Evolutionary conservation across 2,113 vertebrate species (phyloP).

Genomic region (Sinocyclocheilus maitianheensis): DNA sequence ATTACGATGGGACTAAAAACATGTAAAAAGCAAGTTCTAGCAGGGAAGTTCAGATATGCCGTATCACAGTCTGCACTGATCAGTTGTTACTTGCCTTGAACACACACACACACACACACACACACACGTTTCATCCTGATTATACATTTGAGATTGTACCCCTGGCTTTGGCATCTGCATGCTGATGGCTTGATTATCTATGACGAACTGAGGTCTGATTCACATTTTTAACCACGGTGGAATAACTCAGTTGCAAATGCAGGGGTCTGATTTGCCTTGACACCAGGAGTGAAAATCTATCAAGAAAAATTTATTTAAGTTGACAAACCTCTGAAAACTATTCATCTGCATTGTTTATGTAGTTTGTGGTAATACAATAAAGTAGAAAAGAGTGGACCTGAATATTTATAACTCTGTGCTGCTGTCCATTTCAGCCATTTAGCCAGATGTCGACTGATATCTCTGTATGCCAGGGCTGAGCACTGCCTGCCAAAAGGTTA

Average conservation of each 20-base stretch:
- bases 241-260: conserved; percentile 15
- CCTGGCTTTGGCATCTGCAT: conserved; percentile 53
- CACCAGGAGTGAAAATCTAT: conserved; percentile 10
- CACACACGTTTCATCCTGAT: conserved; percentile 42
- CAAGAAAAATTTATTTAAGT: conserved; percentile 39
- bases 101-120: conserved; percentile 5
- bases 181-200: conserved; percentile 57
- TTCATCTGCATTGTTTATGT: conserved; percentile 28
- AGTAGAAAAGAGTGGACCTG: neutral
- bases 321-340: conserved; percentile 15
- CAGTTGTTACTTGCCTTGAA: neutral
- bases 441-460: conserved; percentile 26
- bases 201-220: conserved; percentile 49
- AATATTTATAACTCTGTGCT: conserved; percentile 12
- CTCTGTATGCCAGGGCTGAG: conserved; percentile 14
- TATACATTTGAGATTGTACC: conserved; percentile 50
- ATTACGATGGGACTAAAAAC: neutral
- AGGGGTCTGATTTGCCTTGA: conserved; percentile 19
- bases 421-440: conserved; percentile 19
- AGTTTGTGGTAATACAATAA: neutral
- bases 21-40: conserved; percentile 6
- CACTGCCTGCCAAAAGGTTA: conserved; percentile 18
- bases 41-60: neutral
- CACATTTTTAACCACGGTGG: conserved; percentile 34
- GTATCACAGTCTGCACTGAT: neutral